Base-by-base conservation (phyloP, 1,140 invertebrate species). In the Micrasema longulum region DNA sequence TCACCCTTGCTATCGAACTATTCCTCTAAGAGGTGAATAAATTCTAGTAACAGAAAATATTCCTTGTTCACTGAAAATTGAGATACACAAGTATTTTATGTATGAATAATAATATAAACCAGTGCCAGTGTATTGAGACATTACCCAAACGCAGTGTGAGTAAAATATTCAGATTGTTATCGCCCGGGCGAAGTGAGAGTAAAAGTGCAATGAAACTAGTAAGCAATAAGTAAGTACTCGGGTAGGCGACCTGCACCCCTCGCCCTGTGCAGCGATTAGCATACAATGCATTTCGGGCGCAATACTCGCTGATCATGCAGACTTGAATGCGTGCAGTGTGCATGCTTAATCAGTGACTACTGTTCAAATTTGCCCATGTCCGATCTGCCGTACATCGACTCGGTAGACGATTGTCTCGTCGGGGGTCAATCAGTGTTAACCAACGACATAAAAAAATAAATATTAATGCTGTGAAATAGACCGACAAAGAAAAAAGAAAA, bases 221-320 rank as follows among this genome's bases (percentile, higher is more conserved):
- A 31, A 2, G 57, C 10, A 7, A 26, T 26, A 11, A 41, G 14
- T n/a, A 12, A 18, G 43, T 11, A 26, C 14, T 18, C 20, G 12
- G 48, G n/a, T n/a, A n/a, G n/a, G 10, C 10, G 31, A 14, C 48
- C 16, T 18, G 1, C 35, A 60, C 23, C 50, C 36, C 43, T 45
- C 47, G 47, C 20, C 47, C 47, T 20, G 47, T 20, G 16, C 23
- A 12, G 52, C 52, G 16, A 16, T 74, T 74, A 67, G 73, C 73
- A 74, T 74, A 74, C 73, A 74, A 74, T 74, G 73, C 60, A 45
- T 50, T 55, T 57, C 67, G 73, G 73, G 73, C 71, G 73, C 73
- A 74, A 74, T 74, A 74, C 73, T 65, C 71, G 43, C 41, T 23
- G 26, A 62, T 35, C 65, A 69, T 69, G 45, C 55, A 22, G 52